A percentile compares a stretch with the other conserved stretches of the same genome.
Evolutionary conservation across 2,113 vertebrate species (phyloP).

Genomic region (Dicentrarchus labrax): DNA sequence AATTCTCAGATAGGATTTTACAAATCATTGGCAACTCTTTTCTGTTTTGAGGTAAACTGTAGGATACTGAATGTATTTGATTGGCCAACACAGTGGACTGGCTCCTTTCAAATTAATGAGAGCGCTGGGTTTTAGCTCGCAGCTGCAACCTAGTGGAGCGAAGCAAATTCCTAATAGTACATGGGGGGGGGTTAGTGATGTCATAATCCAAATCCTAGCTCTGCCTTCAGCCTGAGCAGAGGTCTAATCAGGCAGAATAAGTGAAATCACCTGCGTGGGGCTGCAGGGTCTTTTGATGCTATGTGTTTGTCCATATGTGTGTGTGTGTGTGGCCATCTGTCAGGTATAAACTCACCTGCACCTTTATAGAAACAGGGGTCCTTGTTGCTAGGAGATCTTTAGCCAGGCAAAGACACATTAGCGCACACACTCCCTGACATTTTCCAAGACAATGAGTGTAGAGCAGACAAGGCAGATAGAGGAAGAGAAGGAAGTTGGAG

Average conservation of each 20-base stretch:
- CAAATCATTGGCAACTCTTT: too few relatives aligned
- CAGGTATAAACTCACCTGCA: constrained; percentile 64
- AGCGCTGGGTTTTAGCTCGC: too few relatives aligned
- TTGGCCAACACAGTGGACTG: neutral
- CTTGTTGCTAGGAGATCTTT: constrained; percentile 72
- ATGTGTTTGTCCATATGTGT: neutral
- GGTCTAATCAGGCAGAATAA: constrained; percentile 32
- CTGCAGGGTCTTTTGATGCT: neutral
- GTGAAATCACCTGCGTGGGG: constrained; percentile 19
- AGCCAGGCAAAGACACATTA: constrained; percentile 18
- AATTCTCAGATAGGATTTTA: neutral
- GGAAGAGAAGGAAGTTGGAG: neutral
- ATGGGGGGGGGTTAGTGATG: neutral
- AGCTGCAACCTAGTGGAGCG: neutral
- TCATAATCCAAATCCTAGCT: neutral
- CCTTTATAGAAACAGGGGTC: constrained; percentile 49
- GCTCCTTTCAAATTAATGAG: neutral
- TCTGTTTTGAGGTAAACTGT: too few relatives aligned
- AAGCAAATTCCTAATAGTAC: neutral
- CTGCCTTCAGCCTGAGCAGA: neutral
- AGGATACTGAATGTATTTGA: neutral
- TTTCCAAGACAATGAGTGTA: constrained; percentile 49
- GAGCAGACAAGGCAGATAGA: neutral
- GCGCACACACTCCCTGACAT: constrained; percentile 25
- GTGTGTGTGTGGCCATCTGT: constrained; percentile 67